Percentiles rank a stretch among this genome's conserved stretches.
Evolutionary conservation across 2,888 invertebrate genomes (phyloP).

Genomic region (Rhorus exstirpatorius): DNA sequence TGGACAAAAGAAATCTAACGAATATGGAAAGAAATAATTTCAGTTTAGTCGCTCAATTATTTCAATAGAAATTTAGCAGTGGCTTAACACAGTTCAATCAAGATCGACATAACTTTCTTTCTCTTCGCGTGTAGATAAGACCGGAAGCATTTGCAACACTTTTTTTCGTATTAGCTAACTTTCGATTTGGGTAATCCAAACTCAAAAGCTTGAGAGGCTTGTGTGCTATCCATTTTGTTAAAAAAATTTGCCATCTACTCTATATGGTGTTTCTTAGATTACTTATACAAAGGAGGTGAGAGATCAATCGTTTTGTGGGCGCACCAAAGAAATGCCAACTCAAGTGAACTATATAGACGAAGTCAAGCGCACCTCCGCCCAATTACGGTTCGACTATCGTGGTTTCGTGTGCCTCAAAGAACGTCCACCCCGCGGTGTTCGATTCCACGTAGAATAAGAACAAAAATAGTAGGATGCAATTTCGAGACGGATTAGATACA

Average conservation of each 20-base stretch:
- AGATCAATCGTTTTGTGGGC: not conserved
- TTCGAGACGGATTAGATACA: not conserved
- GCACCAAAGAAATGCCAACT: not conserved
- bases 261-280: not conserved
- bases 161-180: too few relatives aligned
- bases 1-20: too few relatives aligned
- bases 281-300: not conserved
- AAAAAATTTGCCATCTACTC: not conserved
- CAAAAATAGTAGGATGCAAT: not conserved
- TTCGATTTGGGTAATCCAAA: too few relatives aligned
- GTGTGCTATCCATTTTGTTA: not conserved
- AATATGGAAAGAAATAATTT: too few relatives aligned
- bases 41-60: too few relatives aligned
- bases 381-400: not conserved
- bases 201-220: too few relatives aligned
- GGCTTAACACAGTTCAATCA: too few relatives aligned
- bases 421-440: conserved; percentile 3
- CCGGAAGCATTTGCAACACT: too few relatives aligned
- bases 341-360: not conserved
- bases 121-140: too few relatives aligned
- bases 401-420: conserved; percentile 17
- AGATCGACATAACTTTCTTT: too few relatives aligned
- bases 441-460: not conserved
- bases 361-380: not conserved
- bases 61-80: too few relatives aligned